Base-by-base conservation (phyloP, 2,888 invertebrate genomes). In the Nemoura dubitans region DNA sequence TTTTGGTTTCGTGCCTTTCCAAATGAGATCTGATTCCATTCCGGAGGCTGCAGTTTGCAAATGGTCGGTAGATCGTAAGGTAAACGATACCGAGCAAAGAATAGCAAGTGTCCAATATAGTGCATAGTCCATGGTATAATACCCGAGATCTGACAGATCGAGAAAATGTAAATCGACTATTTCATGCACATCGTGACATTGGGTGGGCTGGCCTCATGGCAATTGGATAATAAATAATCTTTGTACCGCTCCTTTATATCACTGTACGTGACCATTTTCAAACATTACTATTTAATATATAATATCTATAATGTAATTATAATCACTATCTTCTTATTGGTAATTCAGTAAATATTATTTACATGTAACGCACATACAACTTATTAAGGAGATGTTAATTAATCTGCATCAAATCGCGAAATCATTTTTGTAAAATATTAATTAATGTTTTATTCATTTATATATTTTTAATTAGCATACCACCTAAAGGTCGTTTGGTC, bases 371-470 rank as follows among this genome's bases (percentile, higher is more conserved):
- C 16, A 28, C 29, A 81, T 81, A 30, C 3, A 30, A 28, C 29
- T 81, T 81, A 30, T 81, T 28, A 81, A 81, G 30, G 81, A 21
- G 29, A 30, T 29, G 30, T 81, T 81, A 81, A 81, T 80, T 81
- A 81, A 81, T 81, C 81, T 28, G 21, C 10, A 59, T 7, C 59
- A 21, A 59, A 59, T 21, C 59, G 21, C 59, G 59, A 59, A 2
- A 59, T 59, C 14, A 21, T 21, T 59, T 59, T 59, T 3, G 36
- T 36, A 10, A 3, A n/a, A n/a, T n/a, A n/a, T n/a, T n/a, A 36
- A 10, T 14, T 21, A 14, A 16, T 59, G 59, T 59, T 59, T 59
- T 59, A 59, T 59, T 59, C 59, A 59, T 59, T 59, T 59, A 59
- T 21, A 21, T 21, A 59, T 21, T 59, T 59, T 59, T 59, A 59